Evolutionary conservation across 2,797 vertebrate species (phyloP).

Genomic region (Platyrinchus mystaceus): DNA sequence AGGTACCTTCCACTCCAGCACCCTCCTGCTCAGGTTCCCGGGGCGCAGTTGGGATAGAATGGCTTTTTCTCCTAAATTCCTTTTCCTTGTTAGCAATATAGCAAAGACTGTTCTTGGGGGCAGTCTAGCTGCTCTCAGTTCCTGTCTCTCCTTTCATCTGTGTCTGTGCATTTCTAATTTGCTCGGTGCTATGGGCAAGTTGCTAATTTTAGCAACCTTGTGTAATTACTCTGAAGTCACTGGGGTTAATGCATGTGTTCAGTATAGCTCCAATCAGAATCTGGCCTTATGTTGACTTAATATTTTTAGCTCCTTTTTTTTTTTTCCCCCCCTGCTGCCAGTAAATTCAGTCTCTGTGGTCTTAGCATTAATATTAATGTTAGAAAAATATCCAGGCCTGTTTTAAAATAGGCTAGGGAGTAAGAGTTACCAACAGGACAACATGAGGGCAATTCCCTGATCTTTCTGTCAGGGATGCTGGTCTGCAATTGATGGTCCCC

Average conservation of each 20-base stretch:
- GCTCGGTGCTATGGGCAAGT: neutral
- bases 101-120: neutral
- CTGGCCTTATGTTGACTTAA: neutral
- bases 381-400: neutral
- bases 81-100: neutral
- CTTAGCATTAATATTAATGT: neutral
- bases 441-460: neutral
- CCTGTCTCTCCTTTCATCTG: constrained; percentile 5
- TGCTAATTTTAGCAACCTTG: constrained; percentile 51
- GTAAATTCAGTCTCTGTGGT: neutral
- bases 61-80: neutral
- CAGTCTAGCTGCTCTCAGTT: neutral
- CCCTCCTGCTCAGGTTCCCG: neutral
- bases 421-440: neutral
- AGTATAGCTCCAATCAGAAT: neutral
- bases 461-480: neutral
- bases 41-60: neutral
- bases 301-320: neutral
- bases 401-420: neutral
- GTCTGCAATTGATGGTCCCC: neutral
- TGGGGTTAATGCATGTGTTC: neutral
- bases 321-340: neutral
- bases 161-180: constrained; percentile 29
- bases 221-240: constrained; percentile 50
- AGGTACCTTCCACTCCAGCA: neutral